Percentiles rank a stretch among this genome's conserved stretches.
Conservation (phyloP, 2,113 vertebrate species). For the Tachycineta bicolor region DNA sequence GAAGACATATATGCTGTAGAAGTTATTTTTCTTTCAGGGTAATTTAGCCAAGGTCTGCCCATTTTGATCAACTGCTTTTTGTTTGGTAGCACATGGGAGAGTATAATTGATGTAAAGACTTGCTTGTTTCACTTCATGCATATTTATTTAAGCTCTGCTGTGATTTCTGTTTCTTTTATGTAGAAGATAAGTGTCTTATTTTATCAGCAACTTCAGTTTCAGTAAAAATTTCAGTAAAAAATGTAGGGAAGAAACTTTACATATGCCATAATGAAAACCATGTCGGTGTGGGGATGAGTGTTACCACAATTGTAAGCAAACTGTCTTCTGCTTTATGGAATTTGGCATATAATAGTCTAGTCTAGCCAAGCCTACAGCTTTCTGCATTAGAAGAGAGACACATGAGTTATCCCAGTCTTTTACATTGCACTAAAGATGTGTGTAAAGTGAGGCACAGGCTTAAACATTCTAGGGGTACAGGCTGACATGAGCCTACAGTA, state of each 20-base stretch:
- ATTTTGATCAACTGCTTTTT: neutral
- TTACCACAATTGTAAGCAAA: neutral
- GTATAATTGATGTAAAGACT: neutral
- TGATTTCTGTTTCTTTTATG: neutral
- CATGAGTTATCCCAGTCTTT: neutral
- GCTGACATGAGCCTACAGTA: neutral
- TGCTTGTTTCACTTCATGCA: neutral
- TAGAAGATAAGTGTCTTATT: neutral
- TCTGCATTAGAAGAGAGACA: neutral
- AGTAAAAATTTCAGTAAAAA: neutral
- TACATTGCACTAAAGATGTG: neutral
- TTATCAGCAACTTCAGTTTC: neutral
- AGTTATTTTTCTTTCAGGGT: neutral
- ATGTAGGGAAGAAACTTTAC: neutral
- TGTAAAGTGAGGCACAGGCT: neutral
- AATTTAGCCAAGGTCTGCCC: neutral
- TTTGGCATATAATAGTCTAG: neutral
- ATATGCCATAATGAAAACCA: neutral
- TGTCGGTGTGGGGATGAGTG: neutral
- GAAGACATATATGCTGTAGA: neutral
- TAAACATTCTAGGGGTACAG: neutral
- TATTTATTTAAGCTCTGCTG: neutral
- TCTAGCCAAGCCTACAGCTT: neutral
- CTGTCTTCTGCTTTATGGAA: neutral
- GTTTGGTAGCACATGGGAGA: neutral